phyloP scores from a whole-genome alignment of 2,888 invertebrate species.

The Melipona beecheii region DNA sequence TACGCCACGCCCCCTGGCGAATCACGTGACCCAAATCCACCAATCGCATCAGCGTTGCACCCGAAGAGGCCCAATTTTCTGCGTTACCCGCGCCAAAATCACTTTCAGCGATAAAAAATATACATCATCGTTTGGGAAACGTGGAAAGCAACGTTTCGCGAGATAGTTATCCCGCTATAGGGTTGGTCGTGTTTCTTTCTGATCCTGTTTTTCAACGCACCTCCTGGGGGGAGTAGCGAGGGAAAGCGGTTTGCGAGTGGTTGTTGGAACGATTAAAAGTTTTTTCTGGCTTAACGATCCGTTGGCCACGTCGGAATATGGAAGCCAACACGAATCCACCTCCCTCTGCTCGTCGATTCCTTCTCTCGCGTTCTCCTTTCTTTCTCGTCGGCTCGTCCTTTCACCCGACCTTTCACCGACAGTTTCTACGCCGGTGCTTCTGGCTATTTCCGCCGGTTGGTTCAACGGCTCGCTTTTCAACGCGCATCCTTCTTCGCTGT shows the following conservation, averaged over 20 bases:
- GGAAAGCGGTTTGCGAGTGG: slow-evolving; percentile 33
- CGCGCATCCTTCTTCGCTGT: slow-evolving; percentile 27
- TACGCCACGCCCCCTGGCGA: too few species aligned
- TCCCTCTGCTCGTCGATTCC: neutral
- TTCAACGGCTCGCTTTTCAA: slow-evolving; percentile 15
- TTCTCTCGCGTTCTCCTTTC: neutral
- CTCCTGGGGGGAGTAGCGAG: slow-evolving; percentile 36
- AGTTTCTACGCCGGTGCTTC: neutral
- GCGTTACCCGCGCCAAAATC: too few species aligned
- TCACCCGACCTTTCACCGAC: neutral
- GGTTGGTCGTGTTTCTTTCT: slow-evolving; percentile 16
- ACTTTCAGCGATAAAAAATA: too few species aligned
- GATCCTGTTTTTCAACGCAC: slow-evolving; percentile 22
- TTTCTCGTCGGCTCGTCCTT: neutral
- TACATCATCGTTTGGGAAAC: too few species aligned
- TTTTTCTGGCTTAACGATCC: slow-evolving; percentile 65
- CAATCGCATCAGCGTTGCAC: too few species aligned
- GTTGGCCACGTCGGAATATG: slow-evolving; percentile 47
- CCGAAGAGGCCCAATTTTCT: too few species aligned
- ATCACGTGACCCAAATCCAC: too few species aligned
- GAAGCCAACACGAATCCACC: slow-evolving; percentile 24
- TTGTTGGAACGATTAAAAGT: slow-evolving; percentile 60
- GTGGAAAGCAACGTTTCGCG: slow-evolving; percentile 1
- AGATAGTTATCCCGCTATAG: slow-evolving; percentile 44
- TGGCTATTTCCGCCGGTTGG: slow-evolving; percentile 25